Evolutionary conservation across 2,888 invertebrate species (phyloP).

Genomic region (Mesochorus sp.): DNA sequence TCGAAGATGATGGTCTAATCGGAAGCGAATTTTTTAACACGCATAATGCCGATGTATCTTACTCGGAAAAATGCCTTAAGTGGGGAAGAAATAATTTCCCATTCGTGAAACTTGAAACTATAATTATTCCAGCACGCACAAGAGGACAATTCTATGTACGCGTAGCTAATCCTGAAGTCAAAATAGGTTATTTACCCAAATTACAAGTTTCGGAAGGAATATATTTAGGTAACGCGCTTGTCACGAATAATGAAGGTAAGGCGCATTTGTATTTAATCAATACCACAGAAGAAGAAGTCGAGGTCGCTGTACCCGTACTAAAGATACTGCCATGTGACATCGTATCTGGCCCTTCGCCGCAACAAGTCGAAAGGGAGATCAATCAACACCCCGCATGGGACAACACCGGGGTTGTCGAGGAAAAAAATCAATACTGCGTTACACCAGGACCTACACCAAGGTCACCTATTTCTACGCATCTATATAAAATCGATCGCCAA

Average conservation of each 20-base stretch:
- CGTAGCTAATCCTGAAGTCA: constrained; percentile 26
- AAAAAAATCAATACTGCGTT: not conserved
- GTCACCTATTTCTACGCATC: not conserved
- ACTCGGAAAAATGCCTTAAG: constrained; percentile 31
- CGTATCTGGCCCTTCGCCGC: not conserved
- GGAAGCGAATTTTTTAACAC: constrained; percentile 27
- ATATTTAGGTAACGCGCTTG: constrained; percentile 41
- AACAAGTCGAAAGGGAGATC: not conserved
- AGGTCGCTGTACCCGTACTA: constrained; percentile 32
- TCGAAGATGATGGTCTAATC: constrained; percentile 43
- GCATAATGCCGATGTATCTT: constrained; percentile 15
- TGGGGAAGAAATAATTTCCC: constrained; percentile 6
- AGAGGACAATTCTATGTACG: constrained; percentile 27
- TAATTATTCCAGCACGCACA: constrained; percentile 20
- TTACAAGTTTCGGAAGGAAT: constrained; percentile 11
- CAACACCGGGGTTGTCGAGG: not conserved
- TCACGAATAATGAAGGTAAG: constrained; percentile 36
- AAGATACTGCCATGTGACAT: not conserved
- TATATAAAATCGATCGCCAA: not conserved
- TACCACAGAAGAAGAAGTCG: constrained; percentile 24
- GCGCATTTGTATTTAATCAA: constrained; percentile 45
- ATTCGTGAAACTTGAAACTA: constrained; percentile 36
- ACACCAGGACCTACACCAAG: not conserved
- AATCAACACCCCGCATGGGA: too few species aligned
- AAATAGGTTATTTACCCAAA: constrained; percentile 42